phyloP scores from a whole-genome alignment of 2,797 vertebrate species.

The Mergus octosetaceus region DNA sequence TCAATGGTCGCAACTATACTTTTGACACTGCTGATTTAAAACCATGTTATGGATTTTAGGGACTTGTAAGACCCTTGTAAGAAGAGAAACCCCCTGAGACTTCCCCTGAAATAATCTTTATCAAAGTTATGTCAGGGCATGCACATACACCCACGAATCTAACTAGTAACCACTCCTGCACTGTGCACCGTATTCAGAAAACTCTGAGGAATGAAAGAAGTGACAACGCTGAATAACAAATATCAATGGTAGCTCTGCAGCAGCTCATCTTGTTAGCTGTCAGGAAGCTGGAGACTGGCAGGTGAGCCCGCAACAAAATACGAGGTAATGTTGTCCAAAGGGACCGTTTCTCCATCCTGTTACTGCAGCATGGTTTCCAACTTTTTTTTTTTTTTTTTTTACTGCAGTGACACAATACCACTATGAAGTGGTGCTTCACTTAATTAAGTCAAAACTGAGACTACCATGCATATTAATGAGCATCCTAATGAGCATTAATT shows the following conservation, averaged over 20 bases:
- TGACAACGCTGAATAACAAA: not conserved
- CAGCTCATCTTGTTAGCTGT: not conserved
- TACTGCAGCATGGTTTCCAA: not conserved
- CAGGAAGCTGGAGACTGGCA: not conserved
- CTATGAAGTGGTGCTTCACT: conserved; percentile 67
- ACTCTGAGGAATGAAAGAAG: not conserved
- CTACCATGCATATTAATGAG: conserved; percentile 80
- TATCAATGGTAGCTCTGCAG: not conserved
- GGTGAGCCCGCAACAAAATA: conserved; percentile 4
- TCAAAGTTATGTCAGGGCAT: not conserved
- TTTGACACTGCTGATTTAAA: conserved; percentile 11
- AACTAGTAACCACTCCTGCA: not conserved
- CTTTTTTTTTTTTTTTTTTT: conserved; percentile 5
- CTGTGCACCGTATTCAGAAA: not conserved
- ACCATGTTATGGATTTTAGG: not conserved
- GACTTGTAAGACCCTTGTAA: not conserved
- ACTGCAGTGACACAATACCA: conserved; percentile 42
- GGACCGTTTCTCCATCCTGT: conserved; percentile 16
- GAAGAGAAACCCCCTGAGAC: not conserved
- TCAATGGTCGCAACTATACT: not conserved
- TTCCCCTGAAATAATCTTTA: conserved; percentile 33
- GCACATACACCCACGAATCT: not conserved
- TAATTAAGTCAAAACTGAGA: conserved; percentile 79
- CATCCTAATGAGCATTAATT: conserved; percentile 81
- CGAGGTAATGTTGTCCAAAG: conserved; percentile 4